Evolutionary conservation across 2,888 invertebrate species (phyloP).

Genomic region (Petrophora chlorosata): DNA sequence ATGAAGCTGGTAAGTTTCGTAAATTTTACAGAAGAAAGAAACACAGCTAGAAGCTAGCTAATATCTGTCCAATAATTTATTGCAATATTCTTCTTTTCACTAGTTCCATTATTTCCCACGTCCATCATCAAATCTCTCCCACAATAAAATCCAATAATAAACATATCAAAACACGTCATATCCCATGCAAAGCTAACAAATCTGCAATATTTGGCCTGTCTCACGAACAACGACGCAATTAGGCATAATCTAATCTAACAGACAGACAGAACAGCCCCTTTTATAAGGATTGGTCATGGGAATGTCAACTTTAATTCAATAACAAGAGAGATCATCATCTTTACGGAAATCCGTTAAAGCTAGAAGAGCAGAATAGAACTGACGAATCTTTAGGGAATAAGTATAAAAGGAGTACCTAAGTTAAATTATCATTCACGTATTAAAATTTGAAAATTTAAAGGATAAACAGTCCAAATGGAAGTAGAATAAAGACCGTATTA

Average conservation of each 20-base stretch:
- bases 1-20: no score
- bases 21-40: no score
- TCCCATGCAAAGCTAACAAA: conserved; percentile 50
- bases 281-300: conserved; percentile 7
- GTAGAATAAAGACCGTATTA: no score
- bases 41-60: no score
- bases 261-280: conserved; percentile 33
- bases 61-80: no score
- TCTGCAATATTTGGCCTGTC: conserved; percentile 55
- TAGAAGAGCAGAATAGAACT: not conserved
- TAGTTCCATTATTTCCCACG: no score
- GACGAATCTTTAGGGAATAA: no score
- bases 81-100: no score
- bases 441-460: no score
- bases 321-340: not conserved
- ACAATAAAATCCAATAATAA: conserved; percentile 41
- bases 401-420: no score
- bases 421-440: no score
- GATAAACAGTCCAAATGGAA: no score
- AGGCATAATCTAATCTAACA: conserved; percentile 45
- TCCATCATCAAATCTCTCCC: conserved; percentile 19
- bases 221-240: conserved; percentile 63
- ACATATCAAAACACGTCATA: conserved; percentile 67
- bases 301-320: conserved; percentile 19
- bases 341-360: not conserved